A percentile compares a stretch with the other conserved stretches of the same genome.
phyloP scores from a whole-genome alignment of 2,113 vertebrate genomes.

The Stegastes partitus region DNA sequence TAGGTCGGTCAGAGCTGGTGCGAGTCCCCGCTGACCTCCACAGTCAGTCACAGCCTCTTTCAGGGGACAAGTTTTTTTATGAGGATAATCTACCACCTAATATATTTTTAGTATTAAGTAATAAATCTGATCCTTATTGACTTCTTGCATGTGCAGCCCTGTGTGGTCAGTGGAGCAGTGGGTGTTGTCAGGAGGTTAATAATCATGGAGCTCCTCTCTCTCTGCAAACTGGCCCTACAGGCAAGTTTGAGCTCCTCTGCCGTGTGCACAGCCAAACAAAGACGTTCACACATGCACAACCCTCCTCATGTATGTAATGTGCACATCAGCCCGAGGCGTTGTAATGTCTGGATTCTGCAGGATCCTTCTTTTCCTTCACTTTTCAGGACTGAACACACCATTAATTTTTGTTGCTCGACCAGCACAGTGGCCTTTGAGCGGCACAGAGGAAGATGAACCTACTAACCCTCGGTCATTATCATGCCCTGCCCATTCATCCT shows the following conservation, averaged over 20 bases:
- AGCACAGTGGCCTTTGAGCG: conserved; percentile 47
- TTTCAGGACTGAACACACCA: neutral
- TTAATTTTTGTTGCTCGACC: conserved; percentile 10
- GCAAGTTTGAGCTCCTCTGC: conserved; percentile 21
- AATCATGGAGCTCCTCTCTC: neutral
- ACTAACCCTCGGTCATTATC: conserved; percentile 16
- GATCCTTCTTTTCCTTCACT: neutral
- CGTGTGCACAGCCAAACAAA: conserved; percentile 54
- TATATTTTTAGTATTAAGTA: neutral
- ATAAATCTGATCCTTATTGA: neutral
- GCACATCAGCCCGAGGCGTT: neutral
- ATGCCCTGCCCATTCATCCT: conserved; percentile 10
- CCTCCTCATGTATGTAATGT: neutral
- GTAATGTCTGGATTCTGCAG: neutral
- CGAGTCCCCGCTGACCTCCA: neutral
- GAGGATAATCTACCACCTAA: neutral
- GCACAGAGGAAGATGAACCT: conserved; percentile 4
- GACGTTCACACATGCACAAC: conserved; percentile 33
- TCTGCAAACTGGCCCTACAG: conserved; percentile 1
- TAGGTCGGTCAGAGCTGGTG: conserved; percentile 71
- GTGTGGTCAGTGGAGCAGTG: neutral
- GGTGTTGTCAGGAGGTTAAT: conserved; percentile 19
- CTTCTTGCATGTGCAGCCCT: neutral
- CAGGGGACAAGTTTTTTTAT: neutral
- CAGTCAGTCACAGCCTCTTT: neutral